Evolutionary conservation across 2,797 vertebrate species (phyloP), one percentile per base, ranked within the genome.

Genomic region (Pseudocheirus occidentalis): DNA sequence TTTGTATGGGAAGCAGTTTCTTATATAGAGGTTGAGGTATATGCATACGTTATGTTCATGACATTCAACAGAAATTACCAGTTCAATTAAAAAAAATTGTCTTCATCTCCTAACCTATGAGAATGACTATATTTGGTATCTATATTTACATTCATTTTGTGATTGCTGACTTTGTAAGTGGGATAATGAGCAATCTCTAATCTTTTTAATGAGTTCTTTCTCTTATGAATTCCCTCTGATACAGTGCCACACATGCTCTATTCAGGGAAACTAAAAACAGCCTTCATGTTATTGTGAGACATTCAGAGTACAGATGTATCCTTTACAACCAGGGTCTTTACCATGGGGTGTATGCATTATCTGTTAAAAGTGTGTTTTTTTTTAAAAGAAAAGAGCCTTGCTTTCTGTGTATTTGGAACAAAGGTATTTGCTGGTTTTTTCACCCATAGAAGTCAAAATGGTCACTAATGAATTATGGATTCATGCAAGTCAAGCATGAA

Each of bases 61-160:
- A 52, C n/a, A 90, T 91, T 50, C 46, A 87, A 90, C 1, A 95
- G 54, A 16, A 95, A 91, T 93, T 91, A 95, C 55, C 50, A 62
- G 40, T 24, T 50, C 73, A 50, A 50, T 87, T 87, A 87, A 50
- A 93, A 97, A 57, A 92, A 73, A 54, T 53, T 66, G 40, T 52
- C 93, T 91, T 95, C 55, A 28, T 96, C 13, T 95, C 55, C 24
- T 9, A 87, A 81, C 89, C 91, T 53, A 28, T 56, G 31, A 92
- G 28, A 92, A 57, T 96, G 92, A 95, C 96, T 94, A 94, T 96
- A 92, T 94, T 96, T 95, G 52, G 2, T 94, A 81, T 90, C 58
- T 96, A 94, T 95, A 11, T 95, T 96, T 94, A 9, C 16, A 57
- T 91, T 94, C 50, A 92, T 95, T 96, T 96, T 96, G 81, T 89